Evolutionary conservation across 2,113 vertebrate species (phyloP), one percentile per base, ranked within the genome.

Genomic region (Oxyura jamaicensis): DNA sequence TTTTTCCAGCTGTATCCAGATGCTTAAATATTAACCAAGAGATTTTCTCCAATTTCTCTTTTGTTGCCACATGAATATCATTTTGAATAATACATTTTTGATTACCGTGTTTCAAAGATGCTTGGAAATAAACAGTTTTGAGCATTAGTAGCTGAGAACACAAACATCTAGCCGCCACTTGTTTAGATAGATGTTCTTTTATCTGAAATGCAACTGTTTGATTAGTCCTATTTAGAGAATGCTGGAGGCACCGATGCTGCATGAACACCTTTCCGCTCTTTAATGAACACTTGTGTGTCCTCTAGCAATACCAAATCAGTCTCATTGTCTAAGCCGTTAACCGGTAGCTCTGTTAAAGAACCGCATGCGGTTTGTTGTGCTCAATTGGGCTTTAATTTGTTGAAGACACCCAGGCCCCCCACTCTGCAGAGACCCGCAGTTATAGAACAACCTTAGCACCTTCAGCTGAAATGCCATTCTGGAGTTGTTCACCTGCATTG

Each of bases 181-280:
- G 4, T 31, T 86, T 75, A 52, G 65, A 71, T 77, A 52, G 65
- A 71, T 77, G 66, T 58, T 93, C 74, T 94, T 94, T 95, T 86
- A 53, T 81, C n/a, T 81, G 72, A 94, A 93, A 76, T 56, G 48
- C 67, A 92, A 35, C 83, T 86, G 82, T 95, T 93, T 91, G 91
- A 96, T 96, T 93, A 90, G 82, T 94, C 53, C 79, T 68, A 78
- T 88, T 95, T 96, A 93, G 82, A 69, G 81, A 36, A 75, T 2
- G 33, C 87, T 88, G 73, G 84, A 95, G 93, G 91, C 79, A 88
- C 35, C 44, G 72, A 52, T 82, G 73, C 33, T 88, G 39, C 88
- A 6, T 50, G 62, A 92, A 77, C 83, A 94, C 67, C 67, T 92
- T 81, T 95, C 60, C 83, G 75, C 82, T 93, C 72, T 41, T 91